Conservation (phyloP, 2,888 invertebrate genomes). For the Acleris literana region DNA sequence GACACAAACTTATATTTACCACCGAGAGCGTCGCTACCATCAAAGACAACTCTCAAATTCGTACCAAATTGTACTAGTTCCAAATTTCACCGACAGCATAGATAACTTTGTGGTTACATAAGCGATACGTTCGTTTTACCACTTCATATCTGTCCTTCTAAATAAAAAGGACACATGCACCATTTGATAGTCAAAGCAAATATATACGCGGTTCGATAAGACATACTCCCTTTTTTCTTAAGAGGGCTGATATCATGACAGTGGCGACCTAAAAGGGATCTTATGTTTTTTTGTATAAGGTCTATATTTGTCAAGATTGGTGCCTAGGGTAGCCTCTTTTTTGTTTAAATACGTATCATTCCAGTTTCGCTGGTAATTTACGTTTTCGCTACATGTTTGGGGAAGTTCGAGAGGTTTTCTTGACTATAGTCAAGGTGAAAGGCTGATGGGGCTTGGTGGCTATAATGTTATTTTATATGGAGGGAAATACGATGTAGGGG, state of each 20-base stretch:
- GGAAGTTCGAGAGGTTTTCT: conserved; percentile 8
- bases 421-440: neutral
- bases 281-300: neutral
- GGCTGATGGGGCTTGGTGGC: neutral
- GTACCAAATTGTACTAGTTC: neutral
- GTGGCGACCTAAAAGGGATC: neutral
- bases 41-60: neutral
- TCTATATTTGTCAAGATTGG: conserved; percentile 9
- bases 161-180: too few species aligned
- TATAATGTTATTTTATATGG: too few species aligned
- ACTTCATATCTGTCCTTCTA: too few species aligned
- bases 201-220: too few species aligned
- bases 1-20: conserved; percentile 16
- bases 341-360: conserved; percentile 11
- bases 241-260: too few species aligned
- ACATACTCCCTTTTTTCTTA: too few species aligned
- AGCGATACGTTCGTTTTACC: conserved; percentile 7
- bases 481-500: too few species aligned
- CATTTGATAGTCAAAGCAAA: too few species aligned
- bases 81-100: neutral
- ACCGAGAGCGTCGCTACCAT: neutral
- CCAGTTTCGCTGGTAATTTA: conserved; percentile 16
- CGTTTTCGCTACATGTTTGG: conserved; percentile 17
- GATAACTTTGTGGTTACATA: conserved; percentile 11
- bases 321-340: neutral